Conservation (phyloP, 2,888 invertebrate genomes). For the Tupiocoris notatus region DNA sequence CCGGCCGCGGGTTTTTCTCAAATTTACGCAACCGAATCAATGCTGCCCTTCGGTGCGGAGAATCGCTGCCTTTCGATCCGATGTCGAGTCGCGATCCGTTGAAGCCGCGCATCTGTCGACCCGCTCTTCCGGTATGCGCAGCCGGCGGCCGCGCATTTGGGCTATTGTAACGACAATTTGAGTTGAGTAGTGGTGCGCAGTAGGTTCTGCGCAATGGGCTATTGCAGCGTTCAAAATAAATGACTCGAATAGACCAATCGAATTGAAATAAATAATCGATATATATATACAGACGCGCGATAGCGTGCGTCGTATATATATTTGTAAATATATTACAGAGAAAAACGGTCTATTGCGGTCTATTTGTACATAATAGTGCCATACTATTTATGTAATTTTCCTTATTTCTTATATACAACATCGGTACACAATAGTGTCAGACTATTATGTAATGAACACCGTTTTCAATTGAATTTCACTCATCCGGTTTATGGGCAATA, state of each 20-base stretch:
- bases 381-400: constrained; percentile 50
- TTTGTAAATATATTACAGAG: constrained; percentile 43
- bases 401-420: constrained; percentile 47
- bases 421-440: constrained; percentile 49
- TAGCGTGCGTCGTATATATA: not conserved
- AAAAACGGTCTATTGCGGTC: constrained; percentile 48
- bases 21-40: too few species aligned
- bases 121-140: constrained; percentile 38
- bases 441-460: constrained; percentile 47
- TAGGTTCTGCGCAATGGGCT: constrained; percentile 48
- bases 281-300: too few species aligned
- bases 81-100: not conserved
- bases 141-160: constrained; percentile 46
- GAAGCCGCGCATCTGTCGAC: constrained; percentile 26
- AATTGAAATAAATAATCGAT: constrained; percentile 9
- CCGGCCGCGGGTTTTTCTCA: not conserved
- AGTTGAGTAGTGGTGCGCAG: constrained; percentile 48
- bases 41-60: not conserved
- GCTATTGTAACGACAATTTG: constrained; percentile 49
- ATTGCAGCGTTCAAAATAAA: constrained; percentile 48
- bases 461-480: constrained; percentile 36
- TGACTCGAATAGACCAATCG: constrained; percentile 49
- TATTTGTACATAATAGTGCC: constrained; percentile 50
- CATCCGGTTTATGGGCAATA: constrained; percentile 16
- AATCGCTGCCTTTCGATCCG: not conserved